Percentiles rank a stretch among this genome's conserved stretches.
These are phyloP conservation scores for Steinernema carpocapsae DNA, from an alignment of 2,888 invertebrate species.

Conservation along the genomic window DNA sequence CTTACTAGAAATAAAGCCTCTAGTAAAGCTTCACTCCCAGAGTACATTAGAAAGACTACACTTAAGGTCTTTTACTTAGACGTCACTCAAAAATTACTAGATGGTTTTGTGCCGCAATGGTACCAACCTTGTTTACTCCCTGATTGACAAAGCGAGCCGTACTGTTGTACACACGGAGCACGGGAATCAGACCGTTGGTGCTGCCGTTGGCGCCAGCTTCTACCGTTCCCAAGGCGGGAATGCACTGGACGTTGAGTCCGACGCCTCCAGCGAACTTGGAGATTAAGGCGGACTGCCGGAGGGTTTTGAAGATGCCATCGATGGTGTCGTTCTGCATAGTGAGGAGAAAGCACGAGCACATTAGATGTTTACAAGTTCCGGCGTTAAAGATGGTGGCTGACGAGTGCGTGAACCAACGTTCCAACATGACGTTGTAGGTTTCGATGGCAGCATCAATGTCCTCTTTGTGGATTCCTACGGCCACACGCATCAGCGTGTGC, in stretches of 20 bases:
- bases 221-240: conserved; percentile 86
- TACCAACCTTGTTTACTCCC: conserved; percentile 84
- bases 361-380: conserved; percentile 86
- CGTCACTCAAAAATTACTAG: too few relatives aligned
- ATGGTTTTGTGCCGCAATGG: background rate
- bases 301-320: conserved; percentile 66
- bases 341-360: conserved; percentile 91
- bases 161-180: conserved; percentile 92
- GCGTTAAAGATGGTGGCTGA: conserved; percentile 96
- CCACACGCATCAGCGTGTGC: conserved; percentile 96
- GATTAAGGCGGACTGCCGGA: conserved; percentile 81
- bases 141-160: conserved; percentile 96
- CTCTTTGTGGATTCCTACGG: conserved; percentile 92
- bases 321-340: conserved; percentile 87
- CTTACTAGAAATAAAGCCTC: too few relatives aligned
- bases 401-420: conserved; percentile 94
- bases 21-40: too few relatives aligned
- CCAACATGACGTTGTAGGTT: conserved; percentile 92
- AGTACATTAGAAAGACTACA: too few relatives aligned
- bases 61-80: too few relatives aligned
- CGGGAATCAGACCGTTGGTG: conserved; percentile 93
- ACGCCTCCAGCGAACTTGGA: conserved; percentile 97
- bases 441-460: conserved; percentile 90
- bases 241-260: conserved; percentile 92
- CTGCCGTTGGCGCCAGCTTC: conserved; percentile 92